Evolutionary conservation across 2,797 vertebrate species (phyloP), one percentile per base, ranked within the genome.

Genomic region (Microtus californicus): DNA sequence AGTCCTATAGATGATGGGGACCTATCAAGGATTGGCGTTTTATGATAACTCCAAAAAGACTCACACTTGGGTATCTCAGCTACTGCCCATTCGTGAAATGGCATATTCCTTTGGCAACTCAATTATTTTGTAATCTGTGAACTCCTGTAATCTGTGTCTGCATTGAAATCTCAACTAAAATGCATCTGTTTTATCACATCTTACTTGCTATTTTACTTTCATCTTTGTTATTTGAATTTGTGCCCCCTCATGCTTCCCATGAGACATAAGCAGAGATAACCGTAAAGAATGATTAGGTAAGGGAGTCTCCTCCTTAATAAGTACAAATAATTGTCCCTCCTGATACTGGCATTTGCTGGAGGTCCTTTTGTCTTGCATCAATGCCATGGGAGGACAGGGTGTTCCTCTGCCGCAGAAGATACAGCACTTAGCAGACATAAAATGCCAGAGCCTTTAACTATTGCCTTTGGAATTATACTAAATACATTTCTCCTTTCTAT

Each of bases 201-300:
- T 93, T 77, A 3, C 23, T 40, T 89, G 17, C 15, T 51, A 61
- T 79, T 89, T 94, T 82, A 91, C 19, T 40, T 96, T 82, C 40
- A 37, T 77, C 15, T 89, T 12, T 54, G n/a, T 27, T 79, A 43
- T 54, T 79, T 85, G 21, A 92, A 40, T 61, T 63, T 29, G 31
- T 71, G 2, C 67, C 10, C 65, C 6, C 8, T 17, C 40, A 73
- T 54, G 14, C 9, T 54, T 5, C 10, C 48, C 59, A 2, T 40
- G 61, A 61, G 34, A 71, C 67, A 71, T 54, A 59, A 63, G 51
- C 25, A 59, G 86, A 31, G 43, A 6, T n/a, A 86, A 51, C 3
- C 15, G 6, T 51, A 71, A 71, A 17, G 23, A 12, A 27, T 45
- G 6, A 56, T 48, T 27, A 82, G 37, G 25, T 9, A 13, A 87